Base-by-base conservation (phyloP, 1,140 invertebrate genomes). In the Marisa cornuarietis region DNA sequence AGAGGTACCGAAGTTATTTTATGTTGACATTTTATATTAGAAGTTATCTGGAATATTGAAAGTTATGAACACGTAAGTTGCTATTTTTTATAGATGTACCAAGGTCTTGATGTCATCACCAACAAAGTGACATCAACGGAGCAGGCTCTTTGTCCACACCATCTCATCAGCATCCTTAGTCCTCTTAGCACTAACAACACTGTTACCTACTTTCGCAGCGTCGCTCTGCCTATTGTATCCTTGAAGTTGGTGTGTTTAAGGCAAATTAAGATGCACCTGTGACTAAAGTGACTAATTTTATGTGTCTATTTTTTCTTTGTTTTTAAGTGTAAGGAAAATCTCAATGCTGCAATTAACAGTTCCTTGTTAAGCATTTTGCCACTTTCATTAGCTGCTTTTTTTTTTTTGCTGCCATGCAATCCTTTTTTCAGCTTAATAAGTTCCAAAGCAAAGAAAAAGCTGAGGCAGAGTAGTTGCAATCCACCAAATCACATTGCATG, bases 91-190 rank as follows among this genome's bases (percentile, higher is more conserved):
- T 92, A 98, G 96, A 94, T 99, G 11, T 99, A 99, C 92, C 95
- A 95, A 91, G 95, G 96, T 10, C 90, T 99, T 83, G 95, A 99
- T 88, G 96, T 99, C 83, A 94, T 98, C 74, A 99, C 98, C 0
- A 99, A 99, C 31, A 99, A 99, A 92, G 96, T 98, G 0, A 96
- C 96, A 0, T 85, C 87, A 61, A 94, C 96, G 85, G 98, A 99
- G 90, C 93, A 93, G 85, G 85, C 92, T 54, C 85, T 92, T 80
- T 95, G 94, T 3, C 93, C 92, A 5, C 99, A 99, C 92, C 98
- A 99, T 90, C 92, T 99, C 86, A 92, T 99, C 69, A 95, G 97
- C 89, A 94, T 97, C 72, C 89, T 98, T 51, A 94, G 96, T 83
- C 97, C 98, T 0, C 89, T 94, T 91, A 82, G 22, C 76, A 94